phyloP scores from a whole-genome alignment of 2,797 vertebrate genomes.

The Xenops minutus region DNA sequence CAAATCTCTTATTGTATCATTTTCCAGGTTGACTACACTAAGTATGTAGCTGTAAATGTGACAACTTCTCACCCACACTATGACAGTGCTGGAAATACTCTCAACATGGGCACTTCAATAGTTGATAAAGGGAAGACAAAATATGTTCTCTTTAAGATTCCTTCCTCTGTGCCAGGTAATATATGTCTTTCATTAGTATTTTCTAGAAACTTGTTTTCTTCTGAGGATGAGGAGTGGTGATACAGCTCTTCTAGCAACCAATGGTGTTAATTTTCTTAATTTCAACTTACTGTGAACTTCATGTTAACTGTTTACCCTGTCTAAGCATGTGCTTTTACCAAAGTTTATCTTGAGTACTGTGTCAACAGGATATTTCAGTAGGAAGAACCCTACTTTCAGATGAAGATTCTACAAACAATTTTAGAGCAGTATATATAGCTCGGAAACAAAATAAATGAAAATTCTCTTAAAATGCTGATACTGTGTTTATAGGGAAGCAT shows the following conservation, averaged over 20 bases:
- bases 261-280: neutral
- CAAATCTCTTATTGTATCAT: neutral
- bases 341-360: neutral
- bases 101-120: conserved; percentile 93
- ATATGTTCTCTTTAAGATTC: conserved; percentile 90
- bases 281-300: neutral
- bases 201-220: neutral
- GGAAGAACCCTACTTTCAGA: neutral
- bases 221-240: neutral
- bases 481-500: neutral
- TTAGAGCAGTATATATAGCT: neutral
- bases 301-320: neutral
- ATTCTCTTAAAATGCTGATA: neutral
- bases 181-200: neutral
- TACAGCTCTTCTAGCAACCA: neutral
- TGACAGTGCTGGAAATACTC: conserved; percentile 85
- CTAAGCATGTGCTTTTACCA: neutral
- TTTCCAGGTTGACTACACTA: conserved; percentile 86
- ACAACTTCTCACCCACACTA: conserved; percentile 94
- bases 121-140: conserved; percentile 85
- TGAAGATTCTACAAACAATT: neutral
- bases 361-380: neutral
- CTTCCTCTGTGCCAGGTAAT: conserved; percentile 78
- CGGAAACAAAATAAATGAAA: neutral
- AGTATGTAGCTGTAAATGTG: conserved; percentile 86